Evolutionary conservation across 2,797 vertebrate species (phyloP), one percentile per base, ranked within the genome.

Genomic region (Microctenopoma steveboyesi): DNA sequence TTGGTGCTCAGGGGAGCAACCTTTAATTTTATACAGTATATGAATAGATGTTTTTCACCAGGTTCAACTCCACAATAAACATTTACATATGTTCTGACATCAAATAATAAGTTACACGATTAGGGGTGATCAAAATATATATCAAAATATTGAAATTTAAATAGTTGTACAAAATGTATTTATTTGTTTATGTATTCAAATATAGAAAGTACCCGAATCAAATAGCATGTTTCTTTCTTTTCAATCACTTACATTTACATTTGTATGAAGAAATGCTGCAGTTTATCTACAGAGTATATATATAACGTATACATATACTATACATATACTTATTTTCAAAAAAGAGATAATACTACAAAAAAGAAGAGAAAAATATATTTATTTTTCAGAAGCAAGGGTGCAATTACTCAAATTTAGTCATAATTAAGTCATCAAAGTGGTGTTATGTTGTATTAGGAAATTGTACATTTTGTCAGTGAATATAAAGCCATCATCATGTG

Each of bases 401-500:
- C 13, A 39, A 1, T 45, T 15, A 18, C 13, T 25, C 10, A n/a
- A 0, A 48, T 62, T 45, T 39, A 43, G 7, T 61, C 46, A 25
- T 74, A 28, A 57, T 67, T 67, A 7, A 54, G 39, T 76, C 59
- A 64, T 77, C 54, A 57, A 15, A 28, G 47, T 57, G 13, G 49
- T 49, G n/a, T 52, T 46, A 7, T 35, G 39, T 46, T 27, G 22
- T 42, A 50, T 74, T 47, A 72, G 30, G 35, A 71, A 54, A n/a
- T 37, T 27, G 30, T 18, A 2, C 46, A 4, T 1, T 14, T 52
- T 30, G 33, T 55, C n/a, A 15, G 15, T 42, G 49, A 27, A 51
- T 76, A 43, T 73, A 58, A 83, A 86, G 71, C 63, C 58, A 16
- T 83, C 74, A 73, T 59, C 46, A 16, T 37, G 27, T 82, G 8